A percentile compares a stretch with the other conserved stretches of the same genome.
Evolutionary conservation across 1,140 invertebrate species (phyloP).

Genomic region (Augochlora pura): DNA sequence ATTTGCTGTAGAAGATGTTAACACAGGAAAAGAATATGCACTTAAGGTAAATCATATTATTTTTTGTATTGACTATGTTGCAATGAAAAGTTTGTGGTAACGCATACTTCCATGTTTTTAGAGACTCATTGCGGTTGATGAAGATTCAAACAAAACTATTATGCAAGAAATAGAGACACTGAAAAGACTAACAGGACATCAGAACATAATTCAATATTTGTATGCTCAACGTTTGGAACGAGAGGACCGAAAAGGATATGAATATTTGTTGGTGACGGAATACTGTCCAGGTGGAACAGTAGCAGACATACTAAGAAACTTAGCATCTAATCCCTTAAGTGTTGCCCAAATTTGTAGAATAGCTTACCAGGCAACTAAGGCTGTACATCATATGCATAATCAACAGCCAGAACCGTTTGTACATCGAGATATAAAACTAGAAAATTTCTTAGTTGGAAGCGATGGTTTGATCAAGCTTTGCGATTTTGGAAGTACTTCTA

Average conservation of each 20-base stretch:
- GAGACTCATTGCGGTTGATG: slow-evolving; percentile 89
- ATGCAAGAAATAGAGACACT: slow-evolving; percentile 90
- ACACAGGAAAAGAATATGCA: slow-evolving; percentile 93
- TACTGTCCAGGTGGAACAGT: slow-evolving; percentile 88
- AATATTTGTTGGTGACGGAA: slow-evolving; percentile 88
- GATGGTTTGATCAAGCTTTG: slow-evolving; percentile 96
- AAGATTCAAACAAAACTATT: slow-evolving; percentile 88
- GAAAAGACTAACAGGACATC: slow-evolving; percentile 88
- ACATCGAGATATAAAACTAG: slow-evolving; percentile 95
- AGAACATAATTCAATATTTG: slow-evolving; percentile 90
- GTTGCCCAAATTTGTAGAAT: slow-evolving; percentile 90
- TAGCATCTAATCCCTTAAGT: slow-evolving; percentile 83
- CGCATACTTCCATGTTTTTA: slow-evolving; percentile 62
- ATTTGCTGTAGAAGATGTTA: slow-evolving; percentile 94
- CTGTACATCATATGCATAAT: slow-evolving; percentile 95
- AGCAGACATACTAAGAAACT: slow-evolving; percentile 88
- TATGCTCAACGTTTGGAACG: slow-evolving; percentile 86
- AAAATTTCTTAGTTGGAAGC: slow-evolving; percentile 87
- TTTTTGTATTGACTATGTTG: background rate
- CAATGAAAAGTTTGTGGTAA: background rate
- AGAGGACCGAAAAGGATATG: slow-evolving; percentile 82
- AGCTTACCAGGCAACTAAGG: slow-evolving; percentile 94
- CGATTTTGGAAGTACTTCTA: slow-evolving; percentile 98
- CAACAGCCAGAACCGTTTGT: slow-evolving; percentile 91
- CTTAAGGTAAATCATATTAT: slow-evolving; percentile 83